phyloP scores from a whole-genome alignment of 2,113 vertebrate species.

The Spea multiplicata region DNA sequence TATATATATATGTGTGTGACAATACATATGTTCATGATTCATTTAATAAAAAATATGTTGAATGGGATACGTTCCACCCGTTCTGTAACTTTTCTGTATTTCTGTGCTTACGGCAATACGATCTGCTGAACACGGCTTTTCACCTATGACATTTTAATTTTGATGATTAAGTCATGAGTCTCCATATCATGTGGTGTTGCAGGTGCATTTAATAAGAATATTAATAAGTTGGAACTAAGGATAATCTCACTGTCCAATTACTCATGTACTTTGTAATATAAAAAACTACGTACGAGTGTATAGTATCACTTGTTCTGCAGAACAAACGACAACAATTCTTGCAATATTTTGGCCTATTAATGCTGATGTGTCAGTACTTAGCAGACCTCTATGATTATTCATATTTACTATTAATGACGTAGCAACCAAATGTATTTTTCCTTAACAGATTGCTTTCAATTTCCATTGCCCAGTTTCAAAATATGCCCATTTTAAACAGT shows the following conservation, averaged over 20 bases:
- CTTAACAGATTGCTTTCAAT: too few relatives aligned
- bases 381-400: too few relatives aligned
- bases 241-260: background rate
- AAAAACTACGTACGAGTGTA: background rate
- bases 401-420: too few relatives aligned
- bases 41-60: background rate
- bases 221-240: constrained; percentile 24
- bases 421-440: too few relatives aligned
- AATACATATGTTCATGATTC: too few relatives aligned
- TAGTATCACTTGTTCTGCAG: background rate
- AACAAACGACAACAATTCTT: background rate
- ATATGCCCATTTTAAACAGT: too few relatives aligned
- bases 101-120: constrained; percentile 23
- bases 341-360: too few relatives aligned
- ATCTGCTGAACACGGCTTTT: constrained; percentile 40
- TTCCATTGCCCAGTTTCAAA: too few relatives aligned
- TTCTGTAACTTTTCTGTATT: background rate
- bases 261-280: constrained; percentile 8
- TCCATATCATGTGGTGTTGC: constrained; percentile 21
- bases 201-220: constrained; percentile 27
- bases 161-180: constrained; percentile 39
- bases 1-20: too few relatives aligned
- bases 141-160: constrained; percentile 40
- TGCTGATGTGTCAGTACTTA: too few relatives aligned
- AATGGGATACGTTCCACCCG: background rate